phyloP scores from a whole-genome alignment of 1,140 invertebrate species.

The Drosophila repleta region DNA sequence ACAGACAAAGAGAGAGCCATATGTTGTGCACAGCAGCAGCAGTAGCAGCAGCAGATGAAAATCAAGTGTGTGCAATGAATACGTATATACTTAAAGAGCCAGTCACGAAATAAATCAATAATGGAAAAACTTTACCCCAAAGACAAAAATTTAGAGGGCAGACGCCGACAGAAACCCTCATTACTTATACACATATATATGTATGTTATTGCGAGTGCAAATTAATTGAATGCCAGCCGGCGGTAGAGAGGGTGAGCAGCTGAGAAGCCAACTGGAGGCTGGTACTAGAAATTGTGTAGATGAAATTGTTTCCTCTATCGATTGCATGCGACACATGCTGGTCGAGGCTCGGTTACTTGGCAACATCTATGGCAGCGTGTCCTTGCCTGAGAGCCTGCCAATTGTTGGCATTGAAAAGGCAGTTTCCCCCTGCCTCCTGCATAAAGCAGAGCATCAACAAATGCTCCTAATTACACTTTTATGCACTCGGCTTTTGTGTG shows the following conservation, averaged over 20 bases:
- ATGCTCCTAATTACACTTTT: slow-evolving; percentile 42
- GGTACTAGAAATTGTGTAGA: slow-evolving; percentile 11
- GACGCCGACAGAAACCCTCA: neutral
- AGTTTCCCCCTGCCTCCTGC: neutral
- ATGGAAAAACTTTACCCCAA: slow-evolving; percentile 47
- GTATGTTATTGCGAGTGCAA: slow-evolving; percentile 51
- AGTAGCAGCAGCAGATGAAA: slow-evolving; percentile 58
- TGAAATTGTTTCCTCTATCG: slow-evolving; percentile 27
- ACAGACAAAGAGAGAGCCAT: slow-evolving; percentile 17
- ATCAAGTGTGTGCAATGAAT: slow-evolving; percentile 73
- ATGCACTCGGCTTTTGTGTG: slow-evolving; percentile 28
- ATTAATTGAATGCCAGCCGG: slow-evolving; percentile 70
- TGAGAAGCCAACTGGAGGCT: neutral
- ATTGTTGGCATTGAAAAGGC: slow-evolving; percentile 45
- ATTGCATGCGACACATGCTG: slow-evolving; percentile 35
- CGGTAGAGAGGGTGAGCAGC: neutral
- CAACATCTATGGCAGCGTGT: slow-evolving; percentile 15
- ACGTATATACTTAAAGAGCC: slow-evolving; percentile 32
- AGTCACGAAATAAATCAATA: slow-evolving; percentile 62
- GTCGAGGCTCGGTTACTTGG: neutral
- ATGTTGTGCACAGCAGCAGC: slow-evolving; percentile 40
- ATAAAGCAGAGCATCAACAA: slow-evolving; percentile 24
- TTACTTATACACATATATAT: slow-evolving; percentile 22
- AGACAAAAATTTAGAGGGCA: neutral
- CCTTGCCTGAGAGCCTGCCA: slow-evolving; percentile 18